Evolutionary conservation across 53 echinoderm and acorn worm species (phyloP), one percentile per base, ranked within the genome.

Genomic region (Paelopatides confundens): DNA sequence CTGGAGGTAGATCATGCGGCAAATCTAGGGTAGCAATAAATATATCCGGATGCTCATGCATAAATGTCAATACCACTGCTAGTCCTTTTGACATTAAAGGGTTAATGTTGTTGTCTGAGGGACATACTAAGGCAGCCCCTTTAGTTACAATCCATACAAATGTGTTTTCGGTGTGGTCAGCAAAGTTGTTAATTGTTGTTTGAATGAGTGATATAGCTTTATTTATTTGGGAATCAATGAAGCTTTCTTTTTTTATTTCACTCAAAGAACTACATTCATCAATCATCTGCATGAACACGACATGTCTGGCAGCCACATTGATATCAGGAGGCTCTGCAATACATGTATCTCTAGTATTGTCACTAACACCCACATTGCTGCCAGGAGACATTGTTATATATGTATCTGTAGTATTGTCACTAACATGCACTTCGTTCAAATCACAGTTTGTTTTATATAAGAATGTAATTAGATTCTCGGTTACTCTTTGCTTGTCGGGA

Each of bases 11-110:
- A 23, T 76, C 40, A 18, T 27, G 77, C 1, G 77, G 93, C 29
- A 92, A 27, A 63, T 92, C 93, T 6, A 92, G n/a, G 28, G 36
- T 15, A 35, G 33, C 35, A n/a, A 86, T 35, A 24, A 35, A 40
- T 1, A 89, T 2, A 2, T 66, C 69, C 27, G 94, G 94, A 23
- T 89, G 85, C 30, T 94, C 94, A 54, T 94, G 81, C 65, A 81
- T 71, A 3, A 82, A 9, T 0, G 87, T 93, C 35, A 87, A 49
- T 1, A 15, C 43, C 21, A 90, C 0, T 9, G 88, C 62, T 15
- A 49, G 64, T 35, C 35, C 37, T 18, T 31, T 35, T 4, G 88
- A 85, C 67, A 85, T 76, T 46, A 92, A 79, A 27, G 92, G 92
- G 23, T 92, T 77, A 15, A 88, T 69, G 11, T 37, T 34, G 3